Percentiles rank a stretch among this genome's conserved stretches.
Conservation (phyloP, 2,797 vertebrate genomes). For the Microhierax caerulescens region DNA sequence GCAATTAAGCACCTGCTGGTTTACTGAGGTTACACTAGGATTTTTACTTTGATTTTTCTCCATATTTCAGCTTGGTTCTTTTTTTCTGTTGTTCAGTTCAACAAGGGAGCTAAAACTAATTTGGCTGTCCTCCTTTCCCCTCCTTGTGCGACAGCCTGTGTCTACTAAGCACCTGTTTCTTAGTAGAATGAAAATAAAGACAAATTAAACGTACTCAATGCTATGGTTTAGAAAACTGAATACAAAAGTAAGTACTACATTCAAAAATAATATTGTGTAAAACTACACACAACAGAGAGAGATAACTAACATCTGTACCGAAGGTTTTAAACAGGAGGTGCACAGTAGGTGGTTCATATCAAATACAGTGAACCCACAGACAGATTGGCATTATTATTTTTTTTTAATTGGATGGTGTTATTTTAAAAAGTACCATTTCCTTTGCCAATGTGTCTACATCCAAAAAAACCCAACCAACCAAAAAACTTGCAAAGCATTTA, state of each 20-base stretch:
- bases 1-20: constrained; percentile 72
- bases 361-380: background rate
- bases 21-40: constrained; percentile 30
- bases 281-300: background rate
- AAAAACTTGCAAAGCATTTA: background rate
- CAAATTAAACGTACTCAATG: background rate
- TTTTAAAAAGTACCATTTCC: background rate
- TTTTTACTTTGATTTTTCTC: constrained; percentile 55
- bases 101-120: constrained; percentile 27
- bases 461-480: background rate
- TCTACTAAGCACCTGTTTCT: constrained; percentile 20
- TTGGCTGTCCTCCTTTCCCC: background rate
- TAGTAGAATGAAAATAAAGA: background rate
- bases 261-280: background rate
- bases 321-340: background rate
- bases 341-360: background rate
- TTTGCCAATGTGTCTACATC: background rate
- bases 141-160: background rate
- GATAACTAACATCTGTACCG: background rate
- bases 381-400: background rate
- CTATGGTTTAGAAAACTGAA: background rate
- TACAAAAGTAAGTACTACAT: background rate
- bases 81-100: constrained; percentile 11
- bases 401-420: background rate
- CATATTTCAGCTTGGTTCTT: constrained; percentile 42